These are phyloP conservation scores for Smittia aterrima DNA, from an alignment of 2,888 invertebrate genomes.

Conservation along the genomic window DNA sequence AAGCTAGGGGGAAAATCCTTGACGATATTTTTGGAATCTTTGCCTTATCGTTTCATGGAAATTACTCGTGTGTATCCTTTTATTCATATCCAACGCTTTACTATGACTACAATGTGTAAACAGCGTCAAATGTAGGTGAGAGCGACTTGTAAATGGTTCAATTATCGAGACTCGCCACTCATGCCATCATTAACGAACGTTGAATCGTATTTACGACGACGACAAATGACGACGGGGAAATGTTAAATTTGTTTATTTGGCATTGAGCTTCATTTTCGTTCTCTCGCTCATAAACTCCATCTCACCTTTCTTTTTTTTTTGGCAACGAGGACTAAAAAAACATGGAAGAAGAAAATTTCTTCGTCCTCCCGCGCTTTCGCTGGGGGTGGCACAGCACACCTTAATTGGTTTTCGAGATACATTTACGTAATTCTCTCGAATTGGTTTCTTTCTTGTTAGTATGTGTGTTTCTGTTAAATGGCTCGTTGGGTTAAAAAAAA, in stretches of 20 bases:
- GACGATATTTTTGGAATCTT: conserved; percentile 1
- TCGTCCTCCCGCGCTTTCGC: conserved; percentile 10
- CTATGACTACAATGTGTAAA: neutral
- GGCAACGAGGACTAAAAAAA: neutral
- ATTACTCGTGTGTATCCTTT: conserved; percentile 1
- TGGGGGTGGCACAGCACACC: conserved; percentile 28
- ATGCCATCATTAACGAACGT: neutral
- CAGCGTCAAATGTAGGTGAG: neutral
- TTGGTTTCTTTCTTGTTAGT: neutral
- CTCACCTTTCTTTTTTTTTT: conserved; percentile 3
- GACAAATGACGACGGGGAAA: neutral
- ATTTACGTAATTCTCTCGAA: conserved; percentile 21
- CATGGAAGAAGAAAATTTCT: neutral
- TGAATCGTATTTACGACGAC: neutral
- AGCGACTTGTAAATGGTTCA: neutral
- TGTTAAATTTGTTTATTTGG: neutral
- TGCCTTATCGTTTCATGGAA: neutral
- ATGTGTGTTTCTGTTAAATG: neutral
- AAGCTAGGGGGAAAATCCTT: neutral
- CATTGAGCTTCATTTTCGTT: neutral
- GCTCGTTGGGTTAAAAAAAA: neutral
- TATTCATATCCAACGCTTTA: neutral
- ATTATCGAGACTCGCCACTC: conserved; percentile 10
- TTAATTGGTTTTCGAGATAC: conserved; percentile 27
- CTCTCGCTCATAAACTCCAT: neutral